phyloP scores from a whole-genome alignment of 2,113 vertebrate genomes.

The Heterotilapia buettikoferi region DNA sequence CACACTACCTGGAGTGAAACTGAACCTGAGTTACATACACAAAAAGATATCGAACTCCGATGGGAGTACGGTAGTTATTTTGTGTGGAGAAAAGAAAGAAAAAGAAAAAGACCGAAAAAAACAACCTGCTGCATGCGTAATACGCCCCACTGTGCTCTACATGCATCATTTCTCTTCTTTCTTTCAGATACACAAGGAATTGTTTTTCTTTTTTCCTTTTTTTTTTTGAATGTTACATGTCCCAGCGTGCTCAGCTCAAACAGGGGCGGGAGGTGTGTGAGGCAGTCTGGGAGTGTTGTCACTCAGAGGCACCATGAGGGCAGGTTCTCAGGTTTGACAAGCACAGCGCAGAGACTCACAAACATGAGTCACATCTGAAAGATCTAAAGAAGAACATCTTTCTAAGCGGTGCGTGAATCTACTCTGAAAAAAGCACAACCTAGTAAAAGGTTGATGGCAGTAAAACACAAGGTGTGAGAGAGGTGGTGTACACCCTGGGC shows the following conservation, averaged over 20 bases:
- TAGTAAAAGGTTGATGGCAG: background rate
- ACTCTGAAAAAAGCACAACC: background rate
- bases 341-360: background rate
- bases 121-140: background rate
- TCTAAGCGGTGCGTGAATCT: background rate
- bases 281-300: conserved; percentile 31
- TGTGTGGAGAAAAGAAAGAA: background rate
- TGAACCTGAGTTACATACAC: background rate
- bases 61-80: background rate
- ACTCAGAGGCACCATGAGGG: conserved; percentile 26
- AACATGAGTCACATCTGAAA: conserved; percentile 1
- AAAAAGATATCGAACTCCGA: background rate
- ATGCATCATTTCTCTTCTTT: background rate
- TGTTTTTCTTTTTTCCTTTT: background rate
- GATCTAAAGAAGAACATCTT: background rate
- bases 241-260: conserved; percentile 11
- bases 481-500: background rate
- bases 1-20: background rate
- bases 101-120: background rate
- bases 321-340: background rate
- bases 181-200: background rate
- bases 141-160: background rate
- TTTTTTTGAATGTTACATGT: conserved; percentile 20
- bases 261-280: background rate
- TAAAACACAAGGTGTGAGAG: background rate